A percentile compares a stretch with the other conserved stretches of the same genome.
These are phyloP conservation scores for Agrenia bidenticulata DNA, from an alignment of 2,888 invertebrate species.

Conservation along the genomic window DNA sequence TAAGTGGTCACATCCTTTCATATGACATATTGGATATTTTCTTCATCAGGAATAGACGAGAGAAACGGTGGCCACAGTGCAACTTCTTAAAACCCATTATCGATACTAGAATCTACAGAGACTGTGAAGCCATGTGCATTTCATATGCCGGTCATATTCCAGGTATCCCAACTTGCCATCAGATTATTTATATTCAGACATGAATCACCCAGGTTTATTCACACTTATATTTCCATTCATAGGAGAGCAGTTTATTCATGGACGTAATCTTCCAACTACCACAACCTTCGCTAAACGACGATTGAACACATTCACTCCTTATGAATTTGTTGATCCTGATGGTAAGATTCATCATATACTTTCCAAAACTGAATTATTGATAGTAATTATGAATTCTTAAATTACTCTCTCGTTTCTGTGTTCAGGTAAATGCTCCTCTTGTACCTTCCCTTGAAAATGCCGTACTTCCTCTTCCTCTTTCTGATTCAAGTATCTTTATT, in stretches of 20 bases:
- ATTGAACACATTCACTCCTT: constrained; percentile 49
- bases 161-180: not conserved
- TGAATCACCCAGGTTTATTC: too few species aligned
- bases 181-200: not conserved
- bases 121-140: constrained; percentile 42
- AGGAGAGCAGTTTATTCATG: constrained; percentile 48
- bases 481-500: too few species aligned
- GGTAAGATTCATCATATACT: constrained; percentile 33
- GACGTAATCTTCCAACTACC: constrained; percentile 48
- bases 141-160: constrained; percentile 48
- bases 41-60: constrained; percentile 40
- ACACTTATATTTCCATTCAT: constrained; percentile 21
- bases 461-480: too few species aligned
- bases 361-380: too few species aligned
- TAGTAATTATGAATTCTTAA: too few species aligned
- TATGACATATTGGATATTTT: too few species aligned
- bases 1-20: too few species aligned
- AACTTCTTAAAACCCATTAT: constrained; percentile 51
- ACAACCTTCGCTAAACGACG: constrained; percentile 50
- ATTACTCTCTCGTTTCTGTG: too few species aligned
- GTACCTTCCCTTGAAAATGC: constrained; percentile 4
- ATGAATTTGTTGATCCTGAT: constrained; percentile 50
- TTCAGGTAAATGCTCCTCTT: constrained; percentile 9
- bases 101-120: constrained; percentile 37
- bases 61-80: constrained; percentile 46